These are phyloP conservation scores for Phylloscopus trochiloides DNA, from an alignment of 2,113 vertebrate genomes.

Conservation along the genomic window DNA sequence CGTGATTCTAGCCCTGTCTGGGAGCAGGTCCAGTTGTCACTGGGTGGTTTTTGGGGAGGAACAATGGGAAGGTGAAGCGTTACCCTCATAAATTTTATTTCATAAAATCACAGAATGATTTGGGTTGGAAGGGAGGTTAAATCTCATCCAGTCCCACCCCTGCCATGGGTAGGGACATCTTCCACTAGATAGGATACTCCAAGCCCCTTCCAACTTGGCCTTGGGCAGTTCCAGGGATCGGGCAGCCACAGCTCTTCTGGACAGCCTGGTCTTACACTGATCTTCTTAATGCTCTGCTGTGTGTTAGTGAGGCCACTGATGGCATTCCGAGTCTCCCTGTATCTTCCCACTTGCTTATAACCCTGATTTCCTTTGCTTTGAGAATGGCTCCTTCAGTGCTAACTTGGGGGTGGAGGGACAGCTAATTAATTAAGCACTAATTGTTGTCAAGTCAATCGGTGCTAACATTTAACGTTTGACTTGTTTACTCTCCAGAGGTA, in stretches of 20 bases:
- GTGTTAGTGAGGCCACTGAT: neutral
- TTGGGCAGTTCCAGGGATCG: neutral
- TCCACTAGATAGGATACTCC: neutral
- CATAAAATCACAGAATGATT: neutral
- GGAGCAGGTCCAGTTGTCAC: neutral
- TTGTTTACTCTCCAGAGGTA: constrained; percentile 56
- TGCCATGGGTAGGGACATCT: neutral
- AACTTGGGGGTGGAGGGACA: constrained; percentile 35
- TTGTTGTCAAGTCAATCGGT: constrained; percentile 56
- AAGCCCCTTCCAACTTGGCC: fast-evolving
- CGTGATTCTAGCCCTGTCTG: neutral
- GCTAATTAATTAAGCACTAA: constrained; percentile 64
- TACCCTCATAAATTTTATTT: neutral
- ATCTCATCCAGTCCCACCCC: neutral
- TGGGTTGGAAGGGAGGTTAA: neutral
- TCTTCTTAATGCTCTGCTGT: neutral
- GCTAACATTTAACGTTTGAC: constrained; percentile 44
- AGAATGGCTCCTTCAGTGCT: neutral
- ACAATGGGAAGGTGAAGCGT: neutral
- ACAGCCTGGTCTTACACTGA: neutral
- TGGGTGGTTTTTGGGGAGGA: neutral
- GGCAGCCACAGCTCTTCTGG: neutral
- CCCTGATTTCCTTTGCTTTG: neutral
- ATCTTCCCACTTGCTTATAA: neutral
- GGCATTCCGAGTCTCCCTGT: neutral